Evolutionary conservation across 2,113 vertebrate species (phyloP).

Genomic region (Eretmodus cyanostictus): DNA sequence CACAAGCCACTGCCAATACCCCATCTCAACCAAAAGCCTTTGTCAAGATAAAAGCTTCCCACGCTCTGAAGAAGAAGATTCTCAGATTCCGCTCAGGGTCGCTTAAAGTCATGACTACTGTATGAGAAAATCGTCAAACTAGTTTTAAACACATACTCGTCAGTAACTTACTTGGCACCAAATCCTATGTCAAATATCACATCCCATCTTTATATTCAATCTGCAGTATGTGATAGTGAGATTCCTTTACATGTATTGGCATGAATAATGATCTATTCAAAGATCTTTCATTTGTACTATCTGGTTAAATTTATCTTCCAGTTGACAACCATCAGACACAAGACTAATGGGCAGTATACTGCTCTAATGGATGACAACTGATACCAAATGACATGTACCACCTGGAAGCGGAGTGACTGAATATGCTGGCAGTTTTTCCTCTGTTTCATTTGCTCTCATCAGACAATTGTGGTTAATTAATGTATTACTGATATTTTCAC

Average conservation of each 20-base stretch:
- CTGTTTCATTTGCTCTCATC: background rate
- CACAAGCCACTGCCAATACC: conserved; percentile 38
- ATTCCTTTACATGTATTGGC: background rate
- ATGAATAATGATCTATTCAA: background rate
- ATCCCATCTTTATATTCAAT: background rate
- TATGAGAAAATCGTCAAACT: conserved; percentile 58
- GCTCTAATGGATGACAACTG: background rate
- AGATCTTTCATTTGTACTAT: background rate
- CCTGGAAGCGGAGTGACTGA: background rate
- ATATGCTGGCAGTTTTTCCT: background rate
- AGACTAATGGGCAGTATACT: background rate
- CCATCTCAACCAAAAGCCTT: conserved; percentile 76
- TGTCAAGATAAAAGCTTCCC: conserved; percentile 90
- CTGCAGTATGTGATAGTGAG: background rate
- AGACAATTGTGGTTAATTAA: background rate
- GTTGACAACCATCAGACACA: background rate
- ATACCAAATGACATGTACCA: background rate
- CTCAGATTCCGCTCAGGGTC: conserved; percentile 86
- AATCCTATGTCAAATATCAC: background rate
- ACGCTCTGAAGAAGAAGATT: conserved; percentile 91
- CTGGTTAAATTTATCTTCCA: background rate
- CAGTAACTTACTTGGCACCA: background rate
- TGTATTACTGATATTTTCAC: background rate
- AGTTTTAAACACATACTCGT: background rate
- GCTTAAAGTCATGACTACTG: conserved; percentile 91